Percentiles rank a stretch among this genome's conserved stretches.
Conservation (phyloP, 2,888 invertebrate species). For the Muschampia plurimacula region DNA sequence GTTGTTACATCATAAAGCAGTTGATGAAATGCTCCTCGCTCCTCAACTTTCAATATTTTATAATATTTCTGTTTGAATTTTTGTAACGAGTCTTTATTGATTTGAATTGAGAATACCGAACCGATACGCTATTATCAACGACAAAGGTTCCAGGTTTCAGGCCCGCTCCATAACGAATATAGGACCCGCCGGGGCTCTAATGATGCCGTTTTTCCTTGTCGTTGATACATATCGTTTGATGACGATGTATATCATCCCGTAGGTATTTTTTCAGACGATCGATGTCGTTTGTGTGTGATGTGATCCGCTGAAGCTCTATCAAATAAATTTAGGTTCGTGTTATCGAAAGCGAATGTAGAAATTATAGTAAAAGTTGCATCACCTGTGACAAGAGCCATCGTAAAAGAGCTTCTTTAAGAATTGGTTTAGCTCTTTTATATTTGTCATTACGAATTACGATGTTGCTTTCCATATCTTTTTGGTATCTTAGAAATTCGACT, state of each 20-base stretch:
- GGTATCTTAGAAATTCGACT: neutral
- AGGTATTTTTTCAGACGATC: constrained; percentile 3
- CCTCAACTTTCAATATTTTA: too few species aligned
- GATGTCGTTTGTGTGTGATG: constrained; percentile 7
- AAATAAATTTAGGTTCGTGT: neutral
- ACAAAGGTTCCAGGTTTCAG: constrained; percentile 21
- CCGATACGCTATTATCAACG: neutral
- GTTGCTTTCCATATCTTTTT: neutral
- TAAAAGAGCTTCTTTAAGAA: too few species aligned
- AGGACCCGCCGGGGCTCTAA: constrained; percentile 39
- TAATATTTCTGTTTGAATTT: too few species aligned
- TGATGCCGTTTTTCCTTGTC: constrained; percentile 50
- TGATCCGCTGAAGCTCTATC: neutral
- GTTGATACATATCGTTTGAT: constrained; percentile 19
- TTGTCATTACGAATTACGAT: too few species aligned
- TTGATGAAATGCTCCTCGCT: too few species aligned
- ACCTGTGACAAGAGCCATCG: too few species aligned
- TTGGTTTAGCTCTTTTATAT: neutral
- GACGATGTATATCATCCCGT: neutral
- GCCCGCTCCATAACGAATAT: constrained; percentile 15
- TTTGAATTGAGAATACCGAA: too few species aligned
- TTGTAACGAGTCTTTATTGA: too few species aligned
- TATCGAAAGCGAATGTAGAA: too few species aligned
- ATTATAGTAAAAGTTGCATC: too few species aligned
- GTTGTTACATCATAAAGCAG: too few species aligned